Evolutionary conservation across 2,888 invertebrate genomes (phyloP).

Genomic region (Elgonia sp.): DNA sequence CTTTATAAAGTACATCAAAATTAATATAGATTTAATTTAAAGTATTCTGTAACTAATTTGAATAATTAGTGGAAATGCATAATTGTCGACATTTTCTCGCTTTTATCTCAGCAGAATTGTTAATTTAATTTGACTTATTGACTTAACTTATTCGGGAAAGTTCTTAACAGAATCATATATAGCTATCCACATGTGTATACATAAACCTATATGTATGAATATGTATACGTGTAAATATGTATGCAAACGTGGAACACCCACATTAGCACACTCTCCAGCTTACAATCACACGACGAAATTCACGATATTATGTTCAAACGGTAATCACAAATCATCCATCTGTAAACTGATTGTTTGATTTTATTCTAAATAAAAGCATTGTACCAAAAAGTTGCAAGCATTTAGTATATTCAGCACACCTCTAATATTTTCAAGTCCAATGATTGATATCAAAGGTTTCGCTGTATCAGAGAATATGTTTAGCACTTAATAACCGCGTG

Average conservation of each 20-base stretch:
- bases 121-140: conserved; percentile 32
- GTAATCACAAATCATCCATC: not conserved
- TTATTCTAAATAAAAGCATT: not conserved
- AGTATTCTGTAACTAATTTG: too few relatives aligned
- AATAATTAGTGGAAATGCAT: too few relatives aligned
- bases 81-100: too few relatives aligned
- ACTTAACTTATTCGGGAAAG: conserved; percentile 22
- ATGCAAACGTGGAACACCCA: not conserved
- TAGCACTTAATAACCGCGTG: conserved; percentile 14
- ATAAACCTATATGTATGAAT: conserved; percentile 13
- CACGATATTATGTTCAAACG: not conserved
- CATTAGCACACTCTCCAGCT: not conserved
- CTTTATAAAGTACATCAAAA: too few relatives aligned
- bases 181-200: conserved; percentile 7
- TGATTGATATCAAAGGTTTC: conserved; percentile 20
- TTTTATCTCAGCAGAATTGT: conserved; percentile 15
- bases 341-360: not conserved
- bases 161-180: conserved; percentile 11
- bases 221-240: conserved; percentile 6
- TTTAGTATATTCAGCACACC: not conserved
- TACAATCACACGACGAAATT: not conserved
- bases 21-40: too few relatives aligned
- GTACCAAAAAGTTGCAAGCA: not conserved
- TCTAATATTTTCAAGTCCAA: conserved; percentile 20
- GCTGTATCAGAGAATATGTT: conserved; percentile 5